A percentile compares a stretch with the other conserved stretches of the same genome.
phyloP scores from a whole-genome alignment of 2,888 invertebrate species.

The Watsonalla cultraria region DNA sequence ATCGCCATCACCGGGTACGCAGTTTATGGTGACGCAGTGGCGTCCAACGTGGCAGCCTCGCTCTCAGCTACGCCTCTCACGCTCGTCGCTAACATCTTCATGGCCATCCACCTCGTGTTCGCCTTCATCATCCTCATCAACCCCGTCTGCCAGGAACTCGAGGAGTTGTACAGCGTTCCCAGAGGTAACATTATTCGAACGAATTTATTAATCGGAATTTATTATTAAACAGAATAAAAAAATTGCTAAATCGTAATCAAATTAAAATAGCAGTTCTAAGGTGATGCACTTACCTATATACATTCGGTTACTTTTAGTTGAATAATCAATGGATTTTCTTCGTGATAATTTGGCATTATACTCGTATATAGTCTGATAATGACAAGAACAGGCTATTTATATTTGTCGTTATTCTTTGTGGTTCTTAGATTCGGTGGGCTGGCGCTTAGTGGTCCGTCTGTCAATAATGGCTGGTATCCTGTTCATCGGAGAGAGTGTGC shows the following conservation, averaged over 20 bases:
- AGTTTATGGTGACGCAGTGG: conserved; percentile 79
- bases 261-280: too few species aligned
- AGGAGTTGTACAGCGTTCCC: conserved; percentile 81
- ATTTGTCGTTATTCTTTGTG: too few species aligned
- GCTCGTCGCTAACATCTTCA: conserved; percentile 78
- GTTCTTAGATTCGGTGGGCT: conserved; percentile 78
- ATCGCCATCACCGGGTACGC: conserved; percentile 81
- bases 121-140: conserved; percentile 85
- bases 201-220: too few species aligned
- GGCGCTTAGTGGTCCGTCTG: conserved; percentile 78
- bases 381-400: too few species aligned
- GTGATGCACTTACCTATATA: too few species aligned
- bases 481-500: conserved; percentile 83
- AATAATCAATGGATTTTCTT: too few species aligned
- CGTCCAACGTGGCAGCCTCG: conserved; percentile 79
- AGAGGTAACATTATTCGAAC: conserved; percentile 61
- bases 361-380: too few species aligned
- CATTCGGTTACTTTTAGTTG: too few species aligned
- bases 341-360: too few species aligned
- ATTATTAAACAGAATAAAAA: too few species aligned
- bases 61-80: conserved; percentile 75
- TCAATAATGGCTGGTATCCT: conserved; percentile 78
- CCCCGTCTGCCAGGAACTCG: conserved; percentile 84
- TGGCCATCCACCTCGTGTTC: conserved; percentile 81
- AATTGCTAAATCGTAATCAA: too few species aligned